These are phyloP conservation scores for Cisticola juncidis DNA, from an alignment of 2,113 vertebrate species.

Conservation along the genomic window DNA sequence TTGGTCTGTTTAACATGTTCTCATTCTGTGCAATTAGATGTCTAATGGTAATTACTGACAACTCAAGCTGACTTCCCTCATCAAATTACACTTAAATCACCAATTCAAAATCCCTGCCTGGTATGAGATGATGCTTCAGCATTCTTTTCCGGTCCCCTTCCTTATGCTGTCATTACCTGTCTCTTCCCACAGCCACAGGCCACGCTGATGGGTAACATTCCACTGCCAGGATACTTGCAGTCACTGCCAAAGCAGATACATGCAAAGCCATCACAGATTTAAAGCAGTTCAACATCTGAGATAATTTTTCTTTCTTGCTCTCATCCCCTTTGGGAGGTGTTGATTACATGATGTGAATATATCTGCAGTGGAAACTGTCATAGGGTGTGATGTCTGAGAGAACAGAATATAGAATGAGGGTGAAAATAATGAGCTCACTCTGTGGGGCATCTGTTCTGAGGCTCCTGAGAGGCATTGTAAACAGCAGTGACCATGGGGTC, in stretches of 20 bases:
- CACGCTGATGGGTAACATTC: background rate
- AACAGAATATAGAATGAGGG: background rate
- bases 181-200: background rate
- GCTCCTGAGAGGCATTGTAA: background rate
- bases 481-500: background rate
- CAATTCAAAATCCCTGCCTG: background rate
- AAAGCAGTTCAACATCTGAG: background rate
- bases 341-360: background rate
- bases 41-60: background rate
- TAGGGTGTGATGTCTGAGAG: background rate
- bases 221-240: background rate
- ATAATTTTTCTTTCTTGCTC: background rate
- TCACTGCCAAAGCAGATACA: background rate
- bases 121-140: background rate
- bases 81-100: background rate
- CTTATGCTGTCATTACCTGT: background rate
- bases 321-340: background rate
- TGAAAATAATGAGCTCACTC: background rate
- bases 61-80: background rate
- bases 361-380: background rate
- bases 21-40: slow-evolving; percentile 2
- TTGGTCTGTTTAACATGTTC: background rate
- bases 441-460: background rate
- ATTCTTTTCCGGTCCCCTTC: background rate
- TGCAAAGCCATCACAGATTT: background rate